Conservation (phyloP, 2,888 invertebrate species). For the Eueremaeus valkanovi region DNA sequence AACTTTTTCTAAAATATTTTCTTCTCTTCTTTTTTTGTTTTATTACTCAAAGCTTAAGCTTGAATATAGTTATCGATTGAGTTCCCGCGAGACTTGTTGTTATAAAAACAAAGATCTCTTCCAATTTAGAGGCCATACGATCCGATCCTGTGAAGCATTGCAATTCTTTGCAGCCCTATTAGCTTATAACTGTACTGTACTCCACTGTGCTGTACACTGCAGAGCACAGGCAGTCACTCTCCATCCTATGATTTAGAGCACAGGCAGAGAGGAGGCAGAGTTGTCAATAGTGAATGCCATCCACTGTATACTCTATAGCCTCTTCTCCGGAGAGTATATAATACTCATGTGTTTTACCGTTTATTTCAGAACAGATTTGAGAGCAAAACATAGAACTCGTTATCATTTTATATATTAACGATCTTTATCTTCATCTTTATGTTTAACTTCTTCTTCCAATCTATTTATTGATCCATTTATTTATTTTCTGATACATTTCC, state of each 20-base stretch:
- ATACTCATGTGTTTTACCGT: constrained; percentile 14
- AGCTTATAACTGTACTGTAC: too few species aligned
- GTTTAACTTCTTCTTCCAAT: neutral
- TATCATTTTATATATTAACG: constrained; percentile 19
- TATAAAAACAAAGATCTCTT: neutral
- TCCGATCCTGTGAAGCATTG: neutral
- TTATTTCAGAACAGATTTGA: neutral
- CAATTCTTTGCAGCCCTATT: neutral
- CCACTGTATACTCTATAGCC: neutral
- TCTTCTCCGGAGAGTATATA: neutral
- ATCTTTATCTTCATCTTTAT: too few species aligned
- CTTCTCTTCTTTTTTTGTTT: constrained; percentile 3
- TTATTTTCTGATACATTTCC: neutral
- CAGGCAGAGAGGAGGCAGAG: neutral
- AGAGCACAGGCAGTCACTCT: neutral
- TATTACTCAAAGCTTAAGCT: constrained; percentile 6
- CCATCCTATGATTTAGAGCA: neutral
- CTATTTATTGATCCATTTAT: constrained; percentile 10
- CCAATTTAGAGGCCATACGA: constrained; percentile 19
- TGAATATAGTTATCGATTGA: constrained; percentile 29
- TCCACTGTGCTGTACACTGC: too few species aligned
- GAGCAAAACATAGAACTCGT: neutral
- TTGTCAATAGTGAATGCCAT: neutral
- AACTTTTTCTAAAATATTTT: constrained; percentile 3
- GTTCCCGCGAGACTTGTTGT: constrained; percentile 14